phyloP scores from a whole-genome alignment of 1,140 invertebrate genomes.

The Drosophila pruinosa region DNA sequence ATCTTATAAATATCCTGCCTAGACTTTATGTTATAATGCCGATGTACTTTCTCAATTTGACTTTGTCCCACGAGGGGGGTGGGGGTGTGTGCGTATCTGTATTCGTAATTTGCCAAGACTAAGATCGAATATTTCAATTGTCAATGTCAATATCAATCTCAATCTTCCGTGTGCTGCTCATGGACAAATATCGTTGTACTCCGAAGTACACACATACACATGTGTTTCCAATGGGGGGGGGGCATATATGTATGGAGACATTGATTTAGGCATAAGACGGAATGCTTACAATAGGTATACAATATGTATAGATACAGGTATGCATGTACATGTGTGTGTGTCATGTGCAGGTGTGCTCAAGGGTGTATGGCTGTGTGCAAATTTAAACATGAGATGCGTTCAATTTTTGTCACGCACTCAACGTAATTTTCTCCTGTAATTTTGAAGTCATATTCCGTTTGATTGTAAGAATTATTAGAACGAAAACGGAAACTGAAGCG shows the following conservation, averaged over 20 bases:
- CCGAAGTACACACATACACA: background rate
- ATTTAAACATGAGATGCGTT: background rate
- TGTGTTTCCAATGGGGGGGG: background rate
- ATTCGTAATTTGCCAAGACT: background rate
- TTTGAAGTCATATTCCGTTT: slow-evolving; percentile 19
- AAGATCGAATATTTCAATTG: background rate
- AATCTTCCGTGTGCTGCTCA: too few species aligned
- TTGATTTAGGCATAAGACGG: background rate
- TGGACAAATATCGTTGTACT: too few species aligned
- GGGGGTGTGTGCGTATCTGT: background rate
- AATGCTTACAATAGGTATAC: background rate
- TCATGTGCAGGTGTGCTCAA: background rate
- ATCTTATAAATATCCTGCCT: too few species aligned
- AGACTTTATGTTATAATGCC: too few species aligned
- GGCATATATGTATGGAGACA: too few species aligned
- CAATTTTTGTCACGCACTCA: too few species aligned
- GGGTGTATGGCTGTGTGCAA: background rate
- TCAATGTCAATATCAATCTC: background rate
- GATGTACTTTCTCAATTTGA: too few species aligned
- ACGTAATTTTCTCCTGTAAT: background rate
- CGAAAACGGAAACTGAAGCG: background rate
- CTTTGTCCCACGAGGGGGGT: background rate
- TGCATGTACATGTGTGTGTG: background rate
- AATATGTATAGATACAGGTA: background rate
- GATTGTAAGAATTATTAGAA: background rate